Percentiles rank a stretch among this genome's conserved stretches.
These are phyloP conservation scores for Python bivittatus DNA, from an alignment of 2,113 vertebrate genomes.

Conservation along the genomic window DNA sequence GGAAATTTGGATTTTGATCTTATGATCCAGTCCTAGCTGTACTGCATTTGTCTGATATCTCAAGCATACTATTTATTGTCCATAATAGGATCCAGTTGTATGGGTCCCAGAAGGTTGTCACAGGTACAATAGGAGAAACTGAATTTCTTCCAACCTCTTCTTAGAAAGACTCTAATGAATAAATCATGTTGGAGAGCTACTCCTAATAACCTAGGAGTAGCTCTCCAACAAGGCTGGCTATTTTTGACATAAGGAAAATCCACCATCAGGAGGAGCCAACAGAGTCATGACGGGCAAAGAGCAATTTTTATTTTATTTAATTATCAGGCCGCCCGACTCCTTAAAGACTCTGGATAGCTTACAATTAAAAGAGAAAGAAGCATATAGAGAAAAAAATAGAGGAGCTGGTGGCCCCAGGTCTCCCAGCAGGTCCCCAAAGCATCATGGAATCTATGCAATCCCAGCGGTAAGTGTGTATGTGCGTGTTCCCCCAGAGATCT, in stretches of 20 bases:
- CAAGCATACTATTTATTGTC: background rate
- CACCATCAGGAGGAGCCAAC: background rate
- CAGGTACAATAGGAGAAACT: background rate
- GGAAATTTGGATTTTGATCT: background rate
- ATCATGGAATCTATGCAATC: background rate
- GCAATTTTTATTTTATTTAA: background rate
- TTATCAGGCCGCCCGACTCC: background rate
- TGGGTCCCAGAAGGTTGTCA: background rate
- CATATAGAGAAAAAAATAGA: background rate
- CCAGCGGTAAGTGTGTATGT: background rate
- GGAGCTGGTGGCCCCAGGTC: background rate
- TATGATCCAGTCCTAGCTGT: background rate
- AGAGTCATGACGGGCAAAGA: background rate
- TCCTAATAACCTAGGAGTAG: background rate
- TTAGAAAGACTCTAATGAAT: background rate
- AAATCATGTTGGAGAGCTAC: background rate
- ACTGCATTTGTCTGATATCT: background rate
- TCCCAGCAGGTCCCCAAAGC: background rate
- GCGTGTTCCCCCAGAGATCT: background rate
- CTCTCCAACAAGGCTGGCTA: background rate
- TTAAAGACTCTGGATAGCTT: background rate
- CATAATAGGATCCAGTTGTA: background rate
- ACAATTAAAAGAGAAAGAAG: background rate
- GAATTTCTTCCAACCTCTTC: background rate
- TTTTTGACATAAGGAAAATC: background rate